These are phyloP conservation scores for Smittia sp. DNA, from an alignment of 2,888 invertebrate species.

Conservation along the genomic window DNA sequence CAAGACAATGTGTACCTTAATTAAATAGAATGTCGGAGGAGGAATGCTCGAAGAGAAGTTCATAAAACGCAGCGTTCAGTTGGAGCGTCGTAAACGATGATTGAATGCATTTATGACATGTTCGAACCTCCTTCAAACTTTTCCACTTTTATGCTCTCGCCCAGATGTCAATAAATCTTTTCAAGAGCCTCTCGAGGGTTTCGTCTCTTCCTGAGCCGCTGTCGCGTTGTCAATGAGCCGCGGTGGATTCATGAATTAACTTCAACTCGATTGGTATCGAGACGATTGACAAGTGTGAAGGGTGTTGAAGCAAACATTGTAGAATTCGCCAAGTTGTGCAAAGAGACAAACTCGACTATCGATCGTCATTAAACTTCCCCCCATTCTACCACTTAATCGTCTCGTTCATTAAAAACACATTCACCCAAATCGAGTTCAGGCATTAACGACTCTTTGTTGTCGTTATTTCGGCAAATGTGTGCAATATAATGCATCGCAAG, in stretches of 20 bases:
- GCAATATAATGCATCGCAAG: constrained; percentile 6
- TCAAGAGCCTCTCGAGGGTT: background rate
- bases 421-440: background rate
- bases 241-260: background rate
- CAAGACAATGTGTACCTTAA: constrained; percentile 31
- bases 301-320: too few species aligned
- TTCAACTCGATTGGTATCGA: too few species aligned
- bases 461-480: background rate
- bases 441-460: background rate
- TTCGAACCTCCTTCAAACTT: constrained; percentile 28
- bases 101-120: constrained; percentile 41
- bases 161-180: constrained; percentile 38
- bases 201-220: background rate
- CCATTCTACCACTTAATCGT: background rate
- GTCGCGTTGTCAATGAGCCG: background rate
- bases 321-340: too few species aligned
- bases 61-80: background rate
- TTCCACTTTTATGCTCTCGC: background rate
- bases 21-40: constrained; percentile 18
- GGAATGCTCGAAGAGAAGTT: background rate
- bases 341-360: too few species aligned
- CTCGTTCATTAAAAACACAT: background rate
- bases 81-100: constrained; percentile 30
- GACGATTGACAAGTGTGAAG: too few species aligned
- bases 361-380: background rate